Evolutionary conservation across 2,888 invertebrate genomes (phyloP).

Genomic region (Tortrix viridana): DNA sequence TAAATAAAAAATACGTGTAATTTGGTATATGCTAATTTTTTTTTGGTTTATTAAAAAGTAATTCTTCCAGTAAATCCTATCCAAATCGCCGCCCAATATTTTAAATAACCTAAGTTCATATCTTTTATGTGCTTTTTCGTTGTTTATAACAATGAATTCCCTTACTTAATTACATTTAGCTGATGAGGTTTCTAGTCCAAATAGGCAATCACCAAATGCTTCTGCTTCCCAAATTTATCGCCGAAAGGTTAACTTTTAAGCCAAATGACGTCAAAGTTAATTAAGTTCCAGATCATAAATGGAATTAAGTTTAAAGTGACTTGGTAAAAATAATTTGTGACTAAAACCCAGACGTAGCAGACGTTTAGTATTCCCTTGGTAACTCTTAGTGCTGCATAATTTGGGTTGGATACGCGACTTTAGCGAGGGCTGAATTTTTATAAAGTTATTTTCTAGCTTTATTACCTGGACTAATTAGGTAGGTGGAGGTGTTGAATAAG

Average conservation of each 20-base stretch:
- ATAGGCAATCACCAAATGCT: slow-evolving; percentile 34
- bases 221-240: slow-evolving; percentile 30
- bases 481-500: too few species aligned
- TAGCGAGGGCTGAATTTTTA: slow-evolving; percentile 8
- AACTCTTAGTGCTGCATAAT: slow-evolving; percentile 20
- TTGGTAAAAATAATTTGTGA: not conserved
- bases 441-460: slow-evolving; percentile 16
- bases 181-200: slow-evolving; percentile 33
- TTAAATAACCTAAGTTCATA: too few species aligned
- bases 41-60: too few species aligned
- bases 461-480: too few species aligned
- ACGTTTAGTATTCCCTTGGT: slow-evolving; percentile 28
- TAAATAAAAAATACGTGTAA: too few species aligned
- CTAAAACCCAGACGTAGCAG: slow-evolving; percentile 19
- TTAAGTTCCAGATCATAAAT: slow-evolving; percentile 25
- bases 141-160: slow-evolving; percentile 25
- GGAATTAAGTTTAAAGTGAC: not conserved
- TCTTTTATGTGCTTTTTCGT: too few species aligned
- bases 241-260: slow-evolving; percentile 26
- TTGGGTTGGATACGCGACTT: slow-evolving; percentile 5
- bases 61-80: too few species aligned
- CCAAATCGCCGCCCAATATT: too few species aligned
- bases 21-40: too few species aligned
- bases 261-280: slow-evolving; percentile 23
- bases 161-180: slow-evolving; percentile 22